Percentiles rank a stretch among this genome's conserved stretches.
Conservation (phyloP, 2,113 vertebrate species). For the Psophia crepitans region DNA sequence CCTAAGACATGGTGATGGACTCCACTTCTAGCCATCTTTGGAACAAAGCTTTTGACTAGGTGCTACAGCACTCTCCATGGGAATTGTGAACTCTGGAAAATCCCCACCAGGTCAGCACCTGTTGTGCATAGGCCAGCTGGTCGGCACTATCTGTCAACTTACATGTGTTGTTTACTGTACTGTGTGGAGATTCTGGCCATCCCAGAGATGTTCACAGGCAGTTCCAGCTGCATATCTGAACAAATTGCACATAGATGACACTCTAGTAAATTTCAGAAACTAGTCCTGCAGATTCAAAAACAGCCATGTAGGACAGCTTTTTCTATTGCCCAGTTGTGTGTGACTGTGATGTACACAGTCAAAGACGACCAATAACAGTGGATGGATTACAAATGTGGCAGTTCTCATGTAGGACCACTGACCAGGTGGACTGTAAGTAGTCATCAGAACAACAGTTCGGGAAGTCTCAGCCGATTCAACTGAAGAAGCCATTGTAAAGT, state of each 20-base stretch:
- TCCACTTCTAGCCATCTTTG: not conserved
- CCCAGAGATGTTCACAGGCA: not conserved
- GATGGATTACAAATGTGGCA: not conserved
- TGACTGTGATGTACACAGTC: not conserved
- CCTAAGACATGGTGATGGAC: too few species aligned
- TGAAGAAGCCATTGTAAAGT: not conserved
- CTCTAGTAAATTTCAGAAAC: not conserved
- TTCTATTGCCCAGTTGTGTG: not conserved
- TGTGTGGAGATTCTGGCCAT: rapidly evolving
- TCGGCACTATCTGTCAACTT: not conserved
- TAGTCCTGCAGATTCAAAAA: not conserved
- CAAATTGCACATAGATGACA: not conserved
- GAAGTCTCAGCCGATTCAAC: not conserved
- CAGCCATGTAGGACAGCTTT: not conserved
- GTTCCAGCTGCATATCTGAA: not conserved
- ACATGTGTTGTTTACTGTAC: not conserved
- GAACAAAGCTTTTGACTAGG: not conserved
- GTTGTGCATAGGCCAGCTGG: not conserved
- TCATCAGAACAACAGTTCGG: not conserved
- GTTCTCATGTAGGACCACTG: rapidly evolving
- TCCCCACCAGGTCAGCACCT: not conserved
- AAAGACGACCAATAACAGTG: not conserved
- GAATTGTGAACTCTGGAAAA: not conserved
- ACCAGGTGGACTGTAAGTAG: not conserved
- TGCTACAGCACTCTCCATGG: not conserved